Conservation (phyloP, 2,888 invertebrate genomes). For the Eupithecia dodoneata region DNA sequence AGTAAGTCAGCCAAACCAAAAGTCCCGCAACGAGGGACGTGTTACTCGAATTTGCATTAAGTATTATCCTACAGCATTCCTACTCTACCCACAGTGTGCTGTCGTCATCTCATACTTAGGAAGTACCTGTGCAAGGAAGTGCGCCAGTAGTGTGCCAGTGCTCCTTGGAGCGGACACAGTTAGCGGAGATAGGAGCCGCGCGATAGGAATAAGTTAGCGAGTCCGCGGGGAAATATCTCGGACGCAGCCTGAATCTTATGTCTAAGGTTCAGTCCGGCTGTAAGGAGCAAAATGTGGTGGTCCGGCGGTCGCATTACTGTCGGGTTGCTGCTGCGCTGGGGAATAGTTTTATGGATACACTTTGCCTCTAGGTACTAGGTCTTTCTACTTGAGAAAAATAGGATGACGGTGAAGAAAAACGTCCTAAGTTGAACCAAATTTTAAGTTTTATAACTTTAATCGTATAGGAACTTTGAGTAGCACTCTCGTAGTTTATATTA, state of each 20-base stretch:
- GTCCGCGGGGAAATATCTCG: conserved; percentile 7
- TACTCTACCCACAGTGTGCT: neutral
- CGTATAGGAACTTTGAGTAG: neutral
- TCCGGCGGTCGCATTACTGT: neutral
- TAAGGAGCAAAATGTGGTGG: neutral
- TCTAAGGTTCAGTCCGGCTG: too few relatives aligned
- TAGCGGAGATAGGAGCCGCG: neutral
- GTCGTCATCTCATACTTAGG: neutral
- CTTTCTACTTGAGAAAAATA: neutral
- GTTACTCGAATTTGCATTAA: neutral
- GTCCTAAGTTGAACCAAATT: neutral
- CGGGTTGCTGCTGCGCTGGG: neutral
- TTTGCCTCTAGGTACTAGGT: neutral
- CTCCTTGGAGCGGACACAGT: neutral
- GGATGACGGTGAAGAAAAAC: neutral
- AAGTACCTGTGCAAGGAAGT: neutral
- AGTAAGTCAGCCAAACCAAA: neutral
- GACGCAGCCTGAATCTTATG: neutral
- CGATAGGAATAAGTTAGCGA: neutral
- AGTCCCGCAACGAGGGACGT: neutral
- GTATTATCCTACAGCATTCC: neutral
- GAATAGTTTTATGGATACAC: neutral
- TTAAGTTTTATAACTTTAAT: neutral
- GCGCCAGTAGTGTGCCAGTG: neutral
- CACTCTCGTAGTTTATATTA: neutral